Evolutionary conservation across 2,797 vertebrate genomes (phyloP).

Genomic region (Diglossa cyanea): DNA sequence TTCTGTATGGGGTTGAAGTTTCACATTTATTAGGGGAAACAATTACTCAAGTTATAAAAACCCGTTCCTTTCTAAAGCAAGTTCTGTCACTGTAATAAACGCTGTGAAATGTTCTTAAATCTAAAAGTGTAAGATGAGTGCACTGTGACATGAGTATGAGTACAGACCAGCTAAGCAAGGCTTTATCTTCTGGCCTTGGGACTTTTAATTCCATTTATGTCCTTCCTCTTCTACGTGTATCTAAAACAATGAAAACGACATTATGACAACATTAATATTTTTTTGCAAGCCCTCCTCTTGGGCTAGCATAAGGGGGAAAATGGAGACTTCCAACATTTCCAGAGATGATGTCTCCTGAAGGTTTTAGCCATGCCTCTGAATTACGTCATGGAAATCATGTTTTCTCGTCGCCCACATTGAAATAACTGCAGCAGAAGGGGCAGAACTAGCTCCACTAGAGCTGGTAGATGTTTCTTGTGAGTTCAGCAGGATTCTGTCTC

Average conservation of each 20-base stretch:
- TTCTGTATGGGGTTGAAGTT: background rate
- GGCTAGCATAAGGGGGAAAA: background rate
- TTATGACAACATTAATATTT: background rate
- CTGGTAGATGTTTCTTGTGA: background rate
- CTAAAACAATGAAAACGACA: background rate
- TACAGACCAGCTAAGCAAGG: background rate
- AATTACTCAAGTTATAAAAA: background rate
- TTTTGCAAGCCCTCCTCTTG: background rate
- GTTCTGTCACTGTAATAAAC: background rate
- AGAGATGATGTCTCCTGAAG: background rate
- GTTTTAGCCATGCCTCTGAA: background rate
- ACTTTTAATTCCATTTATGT: background rate
- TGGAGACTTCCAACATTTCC: background rate
- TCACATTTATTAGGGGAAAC: background rate
- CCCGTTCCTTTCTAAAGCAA: background rate
- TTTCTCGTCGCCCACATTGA: background rate
- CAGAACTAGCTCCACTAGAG: background rate
- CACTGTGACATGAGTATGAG: background rate
- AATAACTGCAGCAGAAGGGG: fast-evolving
- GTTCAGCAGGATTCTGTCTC: background rate
- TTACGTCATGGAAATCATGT: background rate
- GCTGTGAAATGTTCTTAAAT: background rate
- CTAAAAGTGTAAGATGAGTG: background rate
- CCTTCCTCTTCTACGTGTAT: background rate
- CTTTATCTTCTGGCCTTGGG: background rate